Evolutionary conservation across 2,888 invertebrate genomes (phyloP).

Genomic region (Sinopyrophorus schimmeli): DNA sequence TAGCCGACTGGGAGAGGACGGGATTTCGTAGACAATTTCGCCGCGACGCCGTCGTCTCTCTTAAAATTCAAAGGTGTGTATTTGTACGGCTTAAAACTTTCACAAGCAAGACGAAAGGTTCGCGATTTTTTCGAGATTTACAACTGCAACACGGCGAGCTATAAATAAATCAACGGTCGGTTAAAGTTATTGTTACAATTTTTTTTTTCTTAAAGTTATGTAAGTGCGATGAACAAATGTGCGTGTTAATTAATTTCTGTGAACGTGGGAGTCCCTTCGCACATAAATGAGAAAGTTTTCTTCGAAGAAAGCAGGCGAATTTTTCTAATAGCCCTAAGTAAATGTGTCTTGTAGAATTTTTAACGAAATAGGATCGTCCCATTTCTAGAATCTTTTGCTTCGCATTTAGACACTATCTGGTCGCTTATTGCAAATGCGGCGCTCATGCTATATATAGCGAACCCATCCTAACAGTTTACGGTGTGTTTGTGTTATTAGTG

Average conservation of each 20-base stretch:
- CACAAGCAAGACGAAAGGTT: too few species aligned
- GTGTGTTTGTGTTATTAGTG: constrained; percentile 20
- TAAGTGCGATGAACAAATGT: constrained; percentile 23
- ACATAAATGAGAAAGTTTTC: too few species aligned
- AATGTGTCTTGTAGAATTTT: too few species aligned
- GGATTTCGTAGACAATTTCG: constrained; percentile 22
- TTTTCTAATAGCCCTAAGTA: too few species aligned
- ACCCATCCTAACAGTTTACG: constrained; percentile 26
- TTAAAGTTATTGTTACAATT: too few species aligned
- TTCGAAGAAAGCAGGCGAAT: too few species aligned
- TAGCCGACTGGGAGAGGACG: constrained; percentile 37
- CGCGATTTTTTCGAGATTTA: constrained; percentile 12
- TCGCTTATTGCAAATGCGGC: constrained; percentile 27
- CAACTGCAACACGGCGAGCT: too few species aligned
- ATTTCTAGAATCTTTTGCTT: constrained; percentile 22
- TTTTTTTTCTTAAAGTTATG: too few species aligned
- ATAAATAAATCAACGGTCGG: constrained; percentile 22
- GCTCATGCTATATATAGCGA: constrained; percentile 40
- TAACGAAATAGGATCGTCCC: constrained; percentile 17
- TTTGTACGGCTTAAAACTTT: constrained; percentile 15
- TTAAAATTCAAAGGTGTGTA: constrained; percentile 10
- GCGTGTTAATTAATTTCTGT: too few species aligned
- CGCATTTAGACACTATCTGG: constrained; percentile 24
- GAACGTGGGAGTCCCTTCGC: too few species aligned
- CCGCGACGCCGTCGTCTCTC: constrained; percentile 17